phyloP scores from a whole-genome alignment of 1,140 invertebrate genomes.

The Ips nitidus region DNA sequence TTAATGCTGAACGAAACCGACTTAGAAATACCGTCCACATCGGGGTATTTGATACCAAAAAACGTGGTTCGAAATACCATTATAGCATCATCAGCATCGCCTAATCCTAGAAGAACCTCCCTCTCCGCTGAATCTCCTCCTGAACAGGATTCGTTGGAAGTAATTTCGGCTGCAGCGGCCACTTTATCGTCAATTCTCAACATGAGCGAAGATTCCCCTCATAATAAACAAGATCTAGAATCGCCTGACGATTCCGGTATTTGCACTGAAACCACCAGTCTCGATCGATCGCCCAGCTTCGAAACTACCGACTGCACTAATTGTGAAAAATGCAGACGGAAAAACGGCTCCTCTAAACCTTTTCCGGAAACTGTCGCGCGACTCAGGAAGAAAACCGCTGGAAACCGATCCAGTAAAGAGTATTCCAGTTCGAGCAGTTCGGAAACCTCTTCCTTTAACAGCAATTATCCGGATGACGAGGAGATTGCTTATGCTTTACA shows the following conservation, averaged over 20 bases:
- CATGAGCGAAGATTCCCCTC: constrained; percentile 50
- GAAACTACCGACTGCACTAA: constrained; percentile 46
- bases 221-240: constrained; percentile 42
- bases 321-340: constrained; percentile 22
- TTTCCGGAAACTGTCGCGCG: constrained; percentile 20
- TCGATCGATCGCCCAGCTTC: constrained; percentile 62
- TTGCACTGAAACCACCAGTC: constrained; percentile 70
- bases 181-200: constrained; percentile 65
- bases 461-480: constrained; percentile 84
- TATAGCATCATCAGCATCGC: constrained; percentile 38
- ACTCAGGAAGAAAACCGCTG: constrained; percentile 20
- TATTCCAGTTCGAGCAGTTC: constrained; percentile 46
- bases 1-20: constrained; percentile 22
- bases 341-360: constrained; percentile 7
- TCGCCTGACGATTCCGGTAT: constrained; percentile 68
- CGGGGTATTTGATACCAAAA: constrained; percentile 60
- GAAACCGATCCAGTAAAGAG: constrained; percentile 36
- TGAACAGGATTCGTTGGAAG: constrained; percentile 56
- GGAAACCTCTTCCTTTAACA: constrained; percentile 74
- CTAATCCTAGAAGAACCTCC: constrained; percentile 27
- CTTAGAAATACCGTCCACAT: constrained; percentile 46
- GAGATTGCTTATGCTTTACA: constrained; percentile 85
- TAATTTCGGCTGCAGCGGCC: constrained; percentile 67
- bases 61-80: constrained; percentile 50
- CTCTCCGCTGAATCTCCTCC: constrained; percentile 52